Evolutionary conservation across 2,113 vertebrate species (phyloP).

Genomic region (Perognathus longimembris): DNA sequence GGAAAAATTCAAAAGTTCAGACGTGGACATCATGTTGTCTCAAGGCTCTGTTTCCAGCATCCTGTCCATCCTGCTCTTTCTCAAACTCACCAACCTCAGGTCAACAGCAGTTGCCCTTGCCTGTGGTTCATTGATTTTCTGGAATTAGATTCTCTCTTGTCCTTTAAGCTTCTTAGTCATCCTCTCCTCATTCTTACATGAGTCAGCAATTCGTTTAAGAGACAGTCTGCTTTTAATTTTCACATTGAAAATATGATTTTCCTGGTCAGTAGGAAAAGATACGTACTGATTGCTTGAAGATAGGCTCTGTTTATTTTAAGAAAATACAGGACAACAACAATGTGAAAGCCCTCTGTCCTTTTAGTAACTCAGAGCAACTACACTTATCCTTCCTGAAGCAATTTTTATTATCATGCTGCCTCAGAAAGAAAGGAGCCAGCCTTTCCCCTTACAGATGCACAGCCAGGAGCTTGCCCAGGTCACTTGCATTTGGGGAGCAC

Average conservation of each 20-base stretch:
- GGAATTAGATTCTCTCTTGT: neutral
- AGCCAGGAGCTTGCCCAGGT: neutral
- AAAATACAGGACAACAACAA: neutral
- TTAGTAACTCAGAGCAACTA: neutral
- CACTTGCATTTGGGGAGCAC: neutral
- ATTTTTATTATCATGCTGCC: neutral
- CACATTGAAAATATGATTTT: neutral
- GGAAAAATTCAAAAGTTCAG: neutral
- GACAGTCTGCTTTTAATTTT: constrained; percentile 1
- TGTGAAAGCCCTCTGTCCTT: neutral
- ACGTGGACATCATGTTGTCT: neutral
- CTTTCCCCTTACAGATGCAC: neutral
- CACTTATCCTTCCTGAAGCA: neutral
- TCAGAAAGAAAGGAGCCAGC: neutral
- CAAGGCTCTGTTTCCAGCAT: neutral
- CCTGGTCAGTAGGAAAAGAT: neutral
- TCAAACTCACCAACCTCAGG: neutral
- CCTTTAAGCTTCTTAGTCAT: neutral
- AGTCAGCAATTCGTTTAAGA: neutral
- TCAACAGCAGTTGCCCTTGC: neutral
- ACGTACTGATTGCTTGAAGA: neutral
- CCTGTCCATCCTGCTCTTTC: neutral
- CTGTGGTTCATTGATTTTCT: constrained; percentile 3
- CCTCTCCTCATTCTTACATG: neutral
- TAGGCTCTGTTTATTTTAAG: neutral